A percentile compares a stretch with the other conserved stretches of the same genome.
These are phyloP conservation scores for Myopa testacea DNA, from an alignment of 2,888 invertebrate genomes.

Conservation along the genomic window DNA sequence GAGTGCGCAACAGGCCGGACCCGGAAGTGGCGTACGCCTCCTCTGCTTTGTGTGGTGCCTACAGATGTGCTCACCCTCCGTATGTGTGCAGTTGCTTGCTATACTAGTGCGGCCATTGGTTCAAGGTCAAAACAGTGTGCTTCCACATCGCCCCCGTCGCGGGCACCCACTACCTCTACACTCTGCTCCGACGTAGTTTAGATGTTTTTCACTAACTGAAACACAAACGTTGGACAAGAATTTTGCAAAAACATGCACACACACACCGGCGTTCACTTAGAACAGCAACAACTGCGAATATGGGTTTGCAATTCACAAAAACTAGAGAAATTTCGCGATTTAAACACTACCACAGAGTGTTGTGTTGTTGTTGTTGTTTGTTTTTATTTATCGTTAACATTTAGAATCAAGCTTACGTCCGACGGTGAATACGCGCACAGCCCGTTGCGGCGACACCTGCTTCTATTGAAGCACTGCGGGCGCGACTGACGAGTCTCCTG, in stretches of 20 bases:
- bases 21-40: constrained; percentile 15
- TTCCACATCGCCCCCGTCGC: background rate
- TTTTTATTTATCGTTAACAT: constrained; percentile 1
- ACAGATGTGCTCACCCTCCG: background rate
- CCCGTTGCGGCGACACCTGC: constrained; percentile 55
- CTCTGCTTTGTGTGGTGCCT: background rate
- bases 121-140: constrained; percentile 16
- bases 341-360: constrained; percentile 11
- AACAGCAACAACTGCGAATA: constrained; percentile 11
- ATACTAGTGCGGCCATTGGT: background rate
- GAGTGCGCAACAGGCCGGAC: constrained; percentile 9
- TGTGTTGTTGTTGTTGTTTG: constrained; percentile 36
- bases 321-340: constrained; percentile 16
- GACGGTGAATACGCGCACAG: constrained; percentile 38
- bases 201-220: background rate
- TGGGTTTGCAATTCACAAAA: constrained; percentile 28
- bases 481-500: constrained; percentile 66
- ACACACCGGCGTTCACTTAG: background rate
- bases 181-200: background rate
- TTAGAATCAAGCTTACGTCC: constrained; percentile 27
- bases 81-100: background rate
- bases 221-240: background rate
- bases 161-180: background rate
- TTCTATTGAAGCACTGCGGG: constrained; percentile 67
- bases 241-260: constrained; percentile 23